phyloP scores from a whole-genome alignment of 2,888 invertebrate species.

The Merodon equestris region DNA sequence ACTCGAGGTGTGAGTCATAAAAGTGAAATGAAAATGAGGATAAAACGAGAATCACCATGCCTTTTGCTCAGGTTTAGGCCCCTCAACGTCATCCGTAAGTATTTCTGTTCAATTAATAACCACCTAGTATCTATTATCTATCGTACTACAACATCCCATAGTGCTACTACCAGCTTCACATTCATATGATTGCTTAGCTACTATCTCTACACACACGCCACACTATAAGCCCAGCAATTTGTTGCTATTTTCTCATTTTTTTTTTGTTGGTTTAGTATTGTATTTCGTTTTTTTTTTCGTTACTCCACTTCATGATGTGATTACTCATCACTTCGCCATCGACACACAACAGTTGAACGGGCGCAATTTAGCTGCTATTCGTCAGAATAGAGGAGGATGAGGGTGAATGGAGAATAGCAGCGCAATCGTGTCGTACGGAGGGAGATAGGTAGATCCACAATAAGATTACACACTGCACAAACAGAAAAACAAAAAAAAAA shows the following conservation, averaged over 20 bases:
- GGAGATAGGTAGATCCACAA: conserved; percentile 60
- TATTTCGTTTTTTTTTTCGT: conserved; percentile 36
- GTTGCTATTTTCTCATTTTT: conserved; percentile 42
- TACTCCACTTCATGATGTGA: conserved; percentile 61
- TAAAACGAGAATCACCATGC: conserved; percentile 84
- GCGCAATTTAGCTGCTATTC: conserved; percentile 65
- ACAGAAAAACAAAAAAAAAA: conserved; percentile 28
- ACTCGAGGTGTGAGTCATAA: conserved; percentile 77
- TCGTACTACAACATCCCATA: too few relatives aligned
- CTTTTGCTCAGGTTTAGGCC: conserved; percentile 83
- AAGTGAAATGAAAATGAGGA: conserved; percentile 82
- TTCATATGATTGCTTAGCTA: conserved; percentile 32
- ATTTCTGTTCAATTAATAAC: conserved; percentile 3
- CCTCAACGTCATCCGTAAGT: conserved; percentile 76
- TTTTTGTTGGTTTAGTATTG: conserved; percentile 38
- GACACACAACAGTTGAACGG: conserved; percentile 63
- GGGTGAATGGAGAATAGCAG: conserved; percentile 52
- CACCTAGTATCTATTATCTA: conserved; percentile 3
- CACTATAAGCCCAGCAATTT: conserved; percentile 44
- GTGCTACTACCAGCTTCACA: conserved; percentile 26
- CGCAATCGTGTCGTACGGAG: conserved; percentile 23
- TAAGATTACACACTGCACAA: conserved; percentile 51
- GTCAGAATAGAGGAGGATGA: conserved; percentile 47
- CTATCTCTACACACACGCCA: conserved; percentile 60
- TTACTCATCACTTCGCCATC: conserved; percentile 67